Base-by-base conservation (phyloP, 2,113 vertebrate genomes). In the Ursus arctos region DNA sequence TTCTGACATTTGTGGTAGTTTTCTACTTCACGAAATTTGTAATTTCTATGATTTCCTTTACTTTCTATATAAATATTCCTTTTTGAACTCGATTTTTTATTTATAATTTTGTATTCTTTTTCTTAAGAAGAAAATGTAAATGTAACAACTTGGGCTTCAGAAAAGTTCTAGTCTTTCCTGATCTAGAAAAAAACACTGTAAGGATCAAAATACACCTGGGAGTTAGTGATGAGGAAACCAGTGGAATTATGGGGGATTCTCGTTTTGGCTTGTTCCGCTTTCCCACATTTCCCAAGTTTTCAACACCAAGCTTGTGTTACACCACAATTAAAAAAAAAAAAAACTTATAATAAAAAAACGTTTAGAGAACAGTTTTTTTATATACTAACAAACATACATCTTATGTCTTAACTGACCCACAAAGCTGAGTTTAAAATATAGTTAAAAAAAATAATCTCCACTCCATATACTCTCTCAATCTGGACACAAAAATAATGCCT, bases 91-190 rank as follows among this genome's bases (percentile, higher is more conserved):
- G 31, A n/a, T 43, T 90, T 95, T 82, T 15, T 36, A 53, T 94
- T 47, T 85, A 47, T 55, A 88, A 47, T 81, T 92, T 94, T 47
- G 31, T 59, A 16, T 67, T 86, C 26, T 77, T 95, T 65, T 87
- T 43, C 22, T 57, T 67, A 53, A 69, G 16, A 63, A 83, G 31
- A 76, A 49, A 76, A 76, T 16, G 22, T 71, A 94, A 89, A 77
- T 77, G 43, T 63, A 88, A 72, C 89, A 24, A 5, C 14, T n/a
- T 87, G 26, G 24, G 6, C 69, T 43, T 88, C 31, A 40, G 12
- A 47, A 83, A 77, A 18, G 2, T 83, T 83, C 43, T 84, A 65
- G 79, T 84, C 61, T 80, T 51, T 72, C 12, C 26, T 88, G 24
- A 53, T 47, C 13, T 57, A 63, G 10, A 40, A 51, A 88, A 88